Conservation (phyloP, 2,113 vertebrate genomes). For the Bos javanicus region DNA sequence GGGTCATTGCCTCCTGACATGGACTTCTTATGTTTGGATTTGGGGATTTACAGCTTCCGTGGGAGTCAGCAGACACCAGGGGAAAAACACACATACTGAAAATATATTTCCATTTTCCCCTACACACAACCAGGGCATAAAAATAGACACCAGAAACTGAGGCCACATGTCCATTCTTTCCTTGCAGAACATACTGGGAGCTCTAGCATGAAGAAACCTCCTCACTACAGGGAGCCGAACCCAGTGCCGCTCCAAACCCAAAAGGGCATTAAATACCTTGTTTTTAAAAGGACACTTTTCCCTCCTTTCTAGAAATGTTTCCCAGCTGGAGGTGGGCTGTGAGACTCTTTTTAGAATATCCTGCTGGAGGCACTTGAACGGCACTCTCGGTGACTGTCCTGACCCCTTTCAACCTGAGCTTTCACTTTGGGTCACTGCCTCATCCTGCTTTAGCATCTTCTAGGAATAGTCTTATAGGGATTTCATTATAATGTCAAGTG, state of each 20-base stretch:
- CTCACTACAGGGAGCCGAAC: background rate
- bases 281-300: background rate
- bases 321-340: background rate
- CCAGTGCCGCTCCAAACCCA: background rate
- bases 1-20: background rate
- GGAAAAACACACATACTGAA: background rate
- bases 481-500: conserved; percentile 12
- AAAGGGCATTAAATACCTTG: background rate
- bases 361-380: background rate
- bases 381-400: background rate
- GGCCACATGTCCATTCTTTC: background rate
- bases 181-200: background rate
- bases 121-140: background rate
- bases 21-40: conserved; percentile 30
- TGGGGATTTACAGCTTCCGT: background rate
- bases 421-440: background rate
- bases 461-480: background rate
- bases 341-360: background rate
- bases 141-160: background rate
- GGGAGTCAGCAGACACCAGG: background rate
- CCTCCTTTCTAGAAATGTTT: background rate
- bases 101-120: background rate
- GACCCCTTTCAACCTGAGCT: background rate
- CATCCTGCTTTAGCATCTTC: background rate
- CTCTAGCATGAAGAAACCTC: background rate